Conservation (phyloP, 2,113 vertebrate species). For the Enhydra lutris region DNA sequence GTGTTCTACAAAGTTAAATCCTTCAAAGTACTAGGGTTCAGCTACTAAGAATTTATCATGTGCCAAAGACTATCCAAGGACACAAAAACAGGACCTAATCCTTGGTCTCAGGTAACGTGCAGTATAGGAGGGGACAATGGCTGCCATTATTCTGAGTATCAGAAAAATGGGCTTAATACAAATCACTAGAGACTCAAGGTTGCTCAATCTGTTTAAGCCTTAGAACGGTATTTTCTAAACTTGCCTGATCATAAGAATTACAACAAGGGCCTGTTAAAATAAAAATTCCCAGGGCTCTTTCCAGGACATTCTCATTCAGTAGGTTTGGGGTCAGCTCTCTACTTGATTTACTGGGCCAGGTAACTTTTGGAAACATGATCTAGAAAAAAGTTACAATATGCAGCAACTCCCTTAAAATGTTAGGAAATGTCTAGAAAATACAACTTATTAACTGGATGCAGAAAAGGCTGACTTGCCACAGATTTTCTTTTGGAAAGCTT, state of each 20-base stretch:
- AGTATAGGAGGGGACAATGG: neutral
- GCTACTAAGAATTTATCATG: neutral
- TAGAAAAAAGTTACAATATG: constrained; percentile 42
- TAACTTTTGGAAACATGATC: constrained; percentile 36
- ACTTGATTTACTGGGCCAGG: neutral
- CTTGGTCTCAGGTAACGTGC: neutral
- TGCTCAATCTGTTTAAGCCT: constrained; percentile 13
- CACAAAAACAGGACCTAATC: neutral
- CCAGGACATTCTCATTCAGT: neutral
- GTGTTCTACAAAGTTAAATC: constrained; percentile 2
- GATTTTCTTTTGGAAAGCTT: constrained; percentile 48
- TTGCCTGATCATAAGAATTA: neutral
- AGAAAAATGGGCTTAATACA: neutral
- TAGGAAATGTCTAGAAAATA: constrained; percentile 24
- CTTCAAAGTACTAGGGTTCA: neutral
- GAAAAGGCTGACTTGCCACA: constrained; percentile 53
- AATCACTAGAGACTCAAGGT: neutral
- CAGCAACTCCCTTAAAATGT: neutral
- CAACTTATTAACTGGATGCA: constrained; percentile 28
- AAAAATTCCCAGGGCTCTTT: neutral
- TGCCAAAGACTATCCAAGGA: neutral
- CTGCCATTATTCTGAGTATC: neutral
- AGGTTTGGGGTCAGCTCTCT: neutral
- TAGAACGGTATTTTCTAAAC: constrained; percentile 26
- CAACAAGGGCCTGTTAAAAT: neutral